A percentile compares a stretch with the other conserved stretches of the same genome.
These are phyloP conservation scores for Eugnorisma glareosa DNA, from an alignment of 2,888 invertebrate species.

Conservation along the genomic window DNA sequence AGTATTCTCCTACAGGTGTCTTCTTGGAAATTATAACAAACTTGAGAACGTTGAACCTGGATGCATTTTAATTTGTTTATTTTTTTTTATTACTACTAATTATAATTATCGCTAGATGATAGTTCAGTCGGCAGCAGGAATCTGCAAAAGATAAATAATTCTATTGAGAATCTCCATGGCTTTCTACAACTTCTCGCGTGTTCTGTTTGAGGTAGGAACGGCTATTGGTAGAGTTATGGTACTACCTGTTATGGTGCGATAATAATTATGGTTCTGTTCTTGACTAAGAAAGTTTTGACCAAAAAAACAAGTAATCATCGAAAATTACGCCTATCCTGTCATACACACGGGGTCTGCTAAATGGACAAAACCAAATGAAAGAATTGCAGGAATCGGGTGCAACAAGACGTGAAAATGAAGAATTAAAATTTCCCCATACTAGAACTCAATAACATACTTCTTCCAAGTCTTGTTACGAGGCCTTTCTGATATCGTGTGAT, in stretches of 20 bases:
- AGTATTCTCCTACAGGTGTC: constrained; percentile 64
- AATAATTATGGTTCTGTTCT: too few relatives aligned
- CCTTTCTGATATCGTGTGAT: background rate
- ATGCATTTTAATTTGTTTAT: background rate
- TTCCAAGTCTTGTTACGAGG: background rate
- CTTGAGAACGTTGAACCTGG: background rate
- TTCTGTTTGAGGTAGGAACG: background rate
- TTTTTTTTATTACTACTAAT: background rate
- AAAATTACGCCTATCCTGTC: background rate
- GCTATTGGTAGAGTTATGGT: background rate
- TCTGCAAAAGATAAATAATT: background rate
- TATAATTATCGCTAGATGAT: background rate
- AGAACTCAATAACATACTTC: background rate
- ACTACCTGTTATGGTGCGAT: too few relatives aligned
- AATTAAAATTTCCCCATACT: background rate
- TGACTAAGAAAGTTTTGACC: background rate
- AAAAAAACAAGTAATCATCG: background rate
- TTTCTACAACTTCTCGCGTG: background rate
- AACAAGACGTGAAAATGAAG: background rate
- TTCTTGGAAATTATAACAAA: constrained; percentile 23
- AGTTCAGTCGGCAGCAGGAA: background rate
- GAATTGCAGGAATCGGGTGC: background rate
- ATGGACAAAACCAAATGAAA: background rate
- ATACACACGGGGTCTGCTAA: background rate
- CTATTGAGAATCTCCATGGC: background rate